Conservation (phyloP, 2,888 invertebrate genomes). For the Caenorhabditis sp. region DNA sequence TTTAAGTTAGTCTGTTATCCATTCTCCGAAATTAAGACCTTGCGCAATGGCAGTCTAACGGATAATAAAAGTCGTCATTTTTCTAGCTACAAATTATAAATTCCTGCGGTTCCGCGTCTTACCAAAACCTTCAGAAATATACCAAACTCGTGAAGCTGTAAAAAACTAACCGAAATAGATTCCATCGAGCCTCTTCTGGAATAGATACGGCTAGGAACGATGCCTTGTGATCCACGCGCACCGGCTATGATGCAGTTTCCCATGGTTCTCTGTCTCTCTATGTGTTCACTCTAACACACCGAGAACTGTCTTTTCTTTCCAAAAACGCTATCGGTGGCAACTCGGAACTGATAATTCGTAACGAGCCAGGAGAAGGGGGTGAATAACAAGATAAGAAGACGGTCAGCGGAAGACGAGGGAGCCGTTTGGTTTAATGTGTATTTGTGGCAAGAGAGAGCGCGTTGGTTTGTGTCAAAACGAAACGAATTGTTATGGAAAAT, state of each 20-base stretch:
- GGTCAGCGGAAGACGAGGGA: background rate
- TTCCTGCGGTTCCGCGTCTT: too few relatives aligned
- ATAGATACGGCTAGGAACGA: slow-evolving; percentile 24
- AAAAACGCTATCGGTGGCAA: background rate
- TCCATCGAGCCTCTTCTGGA: slow-evolving; percentile 1
- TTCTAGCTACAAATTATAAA: too few relatives aligned
- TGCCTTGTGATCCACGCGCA: slow-evolving; percentile 24
- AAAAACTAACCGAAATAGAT: slow-evolving; percentile 15
- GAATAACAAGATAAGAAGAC: slow-evolving; percentile 23
- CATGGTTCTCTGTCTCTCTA: slow-evolving; percentile 8
- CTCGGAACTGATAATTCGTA: slow-evolving; percentile 7
- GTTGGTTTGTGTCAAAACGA: slow-evolving; percentile 13
- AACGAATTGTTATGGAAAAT: slow-evolving; percentile 20
- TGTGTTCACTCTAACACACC: too few relatives aligned
- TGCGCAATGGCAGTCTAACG: too few relatives aligned
- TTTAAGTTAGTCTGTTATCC: too few relatives aligned
- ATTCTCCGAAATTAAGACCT: too few relatives aligned
- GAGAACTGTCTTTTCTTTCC: background rate
- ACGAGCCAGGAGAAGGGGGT: background rate
- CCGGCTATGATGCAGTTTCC: slow-evolving; percentile 31
- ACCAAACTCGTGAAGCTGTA: too few relatives aligned
- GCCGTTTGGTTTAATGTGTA: slow-evolving; percentile 25
- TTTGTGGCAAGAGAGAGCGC: background rate
- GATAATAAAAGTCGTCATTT: too few relatives aligned
- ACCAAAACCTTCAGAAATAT: too few relatives aligned